A percentile compares a stretch with the other conserved stretches of the same genome.
Evolutionary conservation across 2,888 invertebrate genomes (phyloP).

Genomic region (Lottia scabra): DNA sequence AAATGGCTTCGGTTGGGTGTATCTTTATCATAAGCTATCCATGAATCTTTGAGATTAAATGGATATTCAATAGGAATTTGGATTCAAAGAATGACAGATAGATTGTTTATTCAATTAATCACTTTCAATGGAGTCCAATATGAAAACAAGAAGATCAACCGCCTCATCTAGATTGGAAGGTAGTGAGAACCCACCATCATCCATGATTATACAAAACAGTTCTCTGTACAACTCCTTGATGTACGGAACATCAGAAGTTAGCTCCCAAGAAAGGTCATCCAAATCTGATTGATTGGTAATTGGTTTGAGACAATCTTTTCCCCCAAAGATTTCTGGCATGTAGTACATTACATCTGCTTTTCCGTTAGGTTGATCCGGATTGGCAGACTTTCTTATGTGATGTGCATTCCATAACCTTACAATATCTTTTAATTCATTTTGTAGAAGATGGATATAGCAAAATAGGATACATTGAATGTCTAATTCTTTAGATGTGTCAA

Average conservation of each 20-base stretch:
- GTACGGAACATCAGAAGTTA: background rate
- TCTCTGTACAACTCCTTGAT: background rate
- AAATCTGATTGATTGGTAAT: background rate
- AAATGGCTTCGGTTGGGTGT: too few relatives aligned
- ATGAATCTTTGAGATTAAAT: too few relatives aligned
- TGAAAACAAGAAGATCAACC: background rate
- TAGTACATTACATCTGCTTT: background rate
- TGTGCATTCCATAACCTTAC: background rate
- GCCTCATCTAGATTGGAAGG: background rate
- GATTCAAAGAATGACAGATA: background rate
- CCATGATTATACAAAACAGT: background rate
- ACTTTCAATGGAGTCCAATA: background rate
- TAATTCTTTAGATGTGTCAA: slow-evolving; percentile 2
- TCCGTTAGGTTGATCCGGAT: background rate
- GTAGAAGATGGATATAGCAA: background rate
- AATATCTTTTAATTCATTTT: background rate
- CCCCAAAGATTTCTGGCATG: background rate
- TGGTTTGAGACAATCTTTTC: background rate
- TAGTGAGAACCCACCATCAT: background rate
- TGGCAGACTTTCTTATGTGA: background rate
- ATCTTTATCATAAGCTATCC: too few relatives aligned
- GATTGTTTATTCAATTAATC: background rate
- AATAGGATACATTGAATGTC: background rate
- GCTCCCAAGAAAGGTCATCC: background rate
- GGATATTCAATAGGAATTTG: too few relatives aligned